A percentile compares a stretch with the other conserved stretches of the same genome.
Evolutionary conservation across 2,888 invertebrate species (phyloP).

Genomic region (Andrena dorsata): DNA sequence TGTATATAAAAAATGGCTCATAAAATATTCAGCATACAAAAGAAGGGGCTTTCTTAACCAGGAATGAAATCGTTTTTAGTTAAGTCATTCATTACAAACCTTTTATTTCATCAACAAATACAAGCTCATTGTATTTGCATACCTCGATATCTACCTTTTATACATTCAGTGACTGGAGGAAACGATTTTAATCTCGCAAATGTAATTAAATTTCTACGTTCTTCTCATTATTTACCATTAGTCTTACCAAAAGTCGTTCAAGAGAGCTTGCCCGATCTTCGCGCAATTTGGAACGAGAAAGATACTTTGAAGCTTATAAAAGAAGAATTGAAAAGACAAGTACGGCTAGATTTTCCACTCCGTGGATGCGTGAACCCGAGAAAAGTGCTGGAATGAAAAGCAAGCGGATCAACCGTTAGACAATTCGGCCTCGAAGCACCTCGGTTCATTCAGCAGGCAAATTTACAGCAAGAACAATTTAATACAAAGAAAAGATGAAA

Average conservation of each 20-base stretch:
- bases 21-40: conserved; percentile 25
- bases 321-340: no score
- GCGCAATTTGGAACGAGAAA: no score
- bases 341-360: no score
- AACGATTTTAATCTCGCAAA: neutral
- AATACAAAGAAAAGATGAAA: neutral
- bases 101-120: neutral
- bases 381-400: no score
- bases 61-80: neutral
- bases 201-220: neutral
- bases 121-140: neutral
- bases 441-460: neutral
- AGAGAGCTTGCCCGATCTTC: no score
- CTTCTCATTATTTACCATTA: neutral
- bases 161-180: neutral
- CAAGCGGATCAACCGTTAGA: no score
- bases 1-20: conserved; percentile 38
- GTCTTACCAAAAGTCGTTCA: no score
- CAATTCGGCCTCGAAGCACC: neutral
- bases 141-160: neutral
- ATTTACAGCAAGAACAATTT: neutral
- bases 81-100: neutral
- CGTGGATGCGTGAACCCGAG: no score
- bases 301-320: no score
- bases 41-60: neutral